A percentile compares a stretch with the other conserved stretches of the same genome.
Evolutionary conservation across 1,140 invertebrate species (phyloP).

Genomic region (Bacillus rossius): DNA sequence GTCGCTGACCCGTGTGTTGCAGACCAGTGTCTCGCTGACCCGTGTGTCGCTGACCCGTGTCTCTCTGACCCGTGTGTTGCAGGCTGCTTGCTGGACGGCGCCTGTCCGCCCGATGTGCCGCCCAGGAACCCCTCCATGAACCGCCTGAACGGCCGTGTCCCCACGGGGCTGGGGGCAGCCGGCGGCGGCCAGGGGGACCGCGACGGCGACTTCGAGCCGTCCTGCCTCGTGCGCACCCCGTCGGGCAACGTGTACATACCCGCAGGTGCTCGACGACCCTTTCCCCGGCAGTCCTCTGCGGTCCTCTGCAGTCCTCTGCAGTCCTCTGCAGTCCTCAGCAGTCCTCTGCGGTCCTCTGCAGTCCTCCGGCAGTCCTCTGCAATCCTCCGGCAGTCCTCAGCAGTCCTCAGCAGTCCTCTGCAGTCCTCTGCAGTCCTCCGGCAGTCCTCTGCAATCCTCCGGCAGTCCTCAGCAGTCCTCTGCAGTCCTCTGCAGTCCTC

Average conservation of each 20-base stretch:
- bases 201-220: constrained; percentile 79
- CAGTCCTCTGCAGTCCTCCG: too few relatives aligned
- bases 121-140: constrained; percentile 84
- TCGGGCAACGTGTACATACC: constrained; percentile 92
- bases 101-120: constrained; percentile 82
- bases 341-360: too few relatives aligned
- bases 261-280: constrained; percentile 72
- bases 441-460: neutral
- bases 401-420: too few relatives aligned
- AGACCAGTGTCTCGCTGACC: too few relatives aligned
- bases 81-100: constrained; percentile 81
- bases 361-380: neutral
- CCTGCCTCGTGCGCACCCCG: constrained; percentile 82
- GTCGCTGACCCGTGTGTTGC: too few relatives aligned
- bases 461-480: neutral
- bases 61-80: too few relatives aligned
- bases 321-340: too few relatives aligned
- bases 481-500: too few relatives aligned
- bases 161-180: constrained; percentile 61
- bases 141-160: constrained; percentile 76
- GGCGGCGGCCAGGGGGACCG: constrained; percentile 59
- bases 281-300: too few relatives aligned
- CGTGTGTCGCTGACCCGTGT: too few relatives aligned
- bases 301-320: too few relatives aligned
- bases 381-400: neutral